Base-by-base conservation (phyloP, 1,140 invertebrate genomes). In the Drosophila ficusphila region DNA sequence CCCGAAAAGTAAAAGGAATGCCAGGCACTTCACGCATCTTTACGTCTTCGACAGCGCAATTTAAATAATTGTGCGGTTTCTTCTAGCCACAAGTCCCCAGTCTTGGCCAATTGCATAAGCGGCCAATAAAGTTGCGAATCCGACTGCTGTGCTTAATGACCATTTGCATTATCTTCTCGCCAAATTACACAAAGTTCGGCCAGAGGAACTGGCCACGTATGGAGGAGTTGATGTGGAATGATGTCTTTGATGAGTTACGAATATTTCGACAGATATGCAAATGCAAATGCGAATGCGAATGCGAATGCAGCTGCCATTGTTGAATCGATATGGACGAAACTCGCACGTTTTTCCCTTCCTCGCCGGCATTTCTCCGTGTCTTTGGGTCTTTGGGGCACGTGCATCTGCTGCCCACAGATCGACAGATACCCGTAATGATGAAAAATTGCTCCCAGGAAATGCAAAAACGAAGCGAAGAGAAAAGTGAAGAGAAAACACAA, bases 61-160 rank as follows among this genome's bases (percentile, higher is more conserved):
- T 89, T 79, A 76, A 76, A 89, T 88, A 83, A 88, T 88, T 88
- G 79, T 83, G 79, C 79, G 83, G 82, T 83, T 76, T 76, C 79
- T 79, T 86, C 68, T 83, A 71, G 75, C 76, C 49, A 39, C 61
- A 60, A 58, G 46, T 52, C 34, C 5, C 14, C 11, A 53, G 25
- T 4, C 54, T 58, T 54, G 54, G 19, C 31, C 8, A 57, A 58
- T 86, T 86, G 51, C 81, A 81, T 68, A 86, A 88, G 64, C 23
- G 56, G 68, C 47, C 67, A 70, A 61, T 70, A 47, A 51, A 57
- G 29, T 12, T 41, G 54, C 65, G 44, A 56, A 27, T 44, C 38
- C 49, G 29, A 46, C 57, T 71, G n/a, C 44, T 60, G 65, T 67
- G 72, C 79, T 54, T 86, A 82, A 88, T 86, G 82, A 88, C 82